Conservation (phyloP, 2,113 vertebrate species). For the Haemorhous mexicanus region DNA sequence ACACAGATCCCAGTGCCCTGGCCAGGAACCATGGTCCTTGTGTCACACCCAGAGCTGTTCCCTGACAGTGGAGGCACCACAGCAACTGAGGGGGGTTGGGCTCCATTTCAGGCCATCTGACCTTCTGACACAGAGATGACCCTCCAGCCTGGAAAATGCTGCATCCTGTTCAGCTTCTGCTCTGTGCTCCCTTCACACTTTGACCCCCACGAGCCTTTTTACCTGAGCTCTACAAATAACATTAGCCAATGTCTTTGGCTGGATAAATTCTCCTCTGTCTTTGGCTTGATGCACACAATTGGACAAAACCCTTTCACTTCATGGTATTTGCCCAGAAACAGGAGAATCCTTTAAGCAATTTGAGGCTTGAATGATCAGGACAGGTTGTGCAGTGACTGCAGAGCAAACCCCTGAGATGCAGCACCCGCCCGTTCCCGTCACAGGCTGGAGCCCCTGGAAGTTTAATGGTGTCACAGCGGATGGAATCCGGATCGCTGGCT, state of each 20-base stretch:
- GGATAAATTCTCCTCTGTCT: not conserved
- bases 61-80: rapidly evolving
- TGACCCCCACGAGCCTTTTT: not conserved
- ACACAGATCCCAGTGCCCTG: not conserved
- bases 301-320: slow-evolving; percentile 41
- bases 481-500: not conserved
- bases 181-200: not conserved
- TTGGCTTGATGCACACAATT: slow-evolving; percentile 16
- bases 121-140: rapidly evolving
- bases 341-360: slow-evolving; percentile 55
- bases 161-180: not conserved
- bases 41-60: not conserved
- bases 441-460: not conserved
- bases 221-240: not conserved
- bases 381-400: slow-evolving; percentile 13
- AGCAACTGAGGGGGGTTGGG: not conserved
- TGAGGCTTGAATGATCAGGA: slow-evolving; percentile 42
- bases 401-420: not conserved
- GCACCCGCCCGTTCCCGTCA: not conserved
- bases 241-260: not conserved
- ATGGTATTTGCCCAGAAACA: slow-evolving; percentile 37
- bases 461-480: not conserved
- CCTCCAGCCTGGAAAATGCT: not conserved
- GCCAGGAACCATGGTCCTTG: rapidly evolving
- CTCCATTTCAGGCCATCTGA: not conserved